phyloP scores from a whole-genome alignment of 1,140 invertebrate species.

The Solenopsis invicta region DNA sequence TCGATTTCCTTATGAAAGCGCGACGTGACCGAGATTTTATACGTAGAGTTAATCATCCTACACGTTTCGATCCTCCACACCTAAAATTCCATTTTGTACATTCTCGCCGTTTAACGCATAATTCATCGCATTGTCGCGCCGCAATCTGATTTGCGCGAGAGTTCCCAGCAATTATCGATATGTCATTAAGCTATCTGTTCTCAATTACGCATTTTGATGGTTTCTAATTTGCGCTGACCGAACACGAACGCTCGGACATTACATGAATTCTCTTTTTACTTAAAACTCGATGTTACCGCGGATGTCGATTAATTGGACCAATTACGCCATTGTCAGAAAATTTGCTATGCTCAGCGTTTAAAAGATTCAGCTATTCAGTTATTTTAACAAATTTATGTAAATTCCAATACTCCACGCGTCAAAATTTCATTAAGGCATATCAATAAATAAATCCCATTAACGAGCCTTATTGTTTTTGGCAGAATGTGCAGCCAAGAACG shows the following conservation, averaged over 20 bases:
- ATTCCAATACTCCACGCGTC: not conserved
- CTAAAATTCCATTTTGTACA: not conserved
- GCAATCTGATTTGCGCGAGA: conserved; percentile 24
- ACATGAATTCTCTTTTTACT: not conserved
- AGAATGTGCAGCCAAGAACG: conserved; percentile 82
- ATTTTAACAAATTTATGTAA: not conserved
- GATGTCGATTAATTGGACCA: conserved; percentile 16
- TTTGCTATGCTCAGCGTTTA: not conserved
- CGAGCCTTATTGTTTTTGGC: conserved; percentile 64
- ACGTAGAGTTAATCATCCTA: conserved; percentile 23
- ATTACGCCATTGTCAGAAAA: not conserved
- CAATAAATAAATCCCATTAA: conserved; percentile 60
- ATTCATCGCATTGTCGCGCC: conserved; percentile 32
- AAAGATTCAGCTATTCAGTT: not conserved
- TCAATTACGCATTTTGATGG: conserved; percentile 11
- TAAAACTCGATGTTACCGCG: not conserved
- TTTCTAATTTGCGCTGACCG: conserved; percentile 3
- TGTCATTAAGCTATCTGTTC: conserved; percentile 6
- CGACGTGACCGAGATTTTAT: conserved; percentile 43
- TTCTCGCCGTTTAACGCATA: not conserved
- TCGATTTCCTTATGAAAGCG: conserved; percentile 42
- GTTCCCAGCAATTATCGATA: conserved; percentile 19
- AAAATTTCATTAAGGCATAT: conserved; percentile 16
- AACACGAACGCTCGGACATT: not conserved
- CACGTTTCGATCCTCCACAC: conserved; percentile 1